Base-by-base conservation (phyloP, 2,113 vertebrate genomes). In the Clarias batrachus region DNA sequence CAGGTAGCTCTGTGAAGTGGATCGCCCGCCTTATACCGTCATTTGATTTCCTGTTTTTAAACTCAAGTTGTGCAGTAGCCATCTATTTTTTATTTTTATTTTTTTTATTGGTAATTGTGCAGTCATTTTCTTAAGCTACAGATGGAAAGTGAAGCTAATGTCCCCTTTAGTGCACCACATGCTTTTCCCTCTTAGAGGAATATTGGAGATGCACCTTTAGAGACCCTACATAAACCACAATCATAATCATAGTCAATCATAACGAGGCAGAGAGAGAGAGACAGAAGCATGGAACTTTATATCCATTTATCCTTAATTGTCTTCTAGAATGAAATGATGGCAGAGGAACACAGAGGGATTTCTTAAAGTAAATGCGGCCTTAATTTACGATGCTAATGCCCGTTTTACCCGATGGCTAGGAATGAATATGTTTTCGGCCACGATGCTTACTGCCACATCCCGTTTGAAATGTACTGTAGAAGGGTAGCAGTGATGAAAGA, bases 141-240 rank as follows among this genome's bases (percentile, higher is more conserved):
- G 33, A 73, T 21, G 33, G 33, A 76, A 88, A 85, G 84, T 83
- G 54, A 68, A 52, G 37, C 37, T 9, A 13, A n/a, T 74, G 74
- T 25, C 79, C 57, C 73, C n/a, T 74, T 74, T 74, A 25, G 21
- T 52, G 23, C 41, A n/a, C 41, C 73, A 14, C 14, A 25, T 52
- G 23, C 73, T 73, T 73, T 30, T 30, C 13, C 65, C 4, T 48
- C 23, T 3, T n/a, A 12, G 62, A 65, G 62, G n/a, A 65, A 65
- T 71, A 41, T 73, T 73, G 19, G 5, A 73, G 19, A 73, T 41
- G 17, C 33, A 10, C 17, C 70, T 71, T 71, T 23, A 37, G 9
- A 41, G 8, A 41, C 70, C 17, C 16, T 60, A 60, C 48, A 60
- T 60, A 19, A 17, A 60, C 59, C 7, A 48, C 7, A 48, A 48